Evolutionary conservation across 2,797 vertebrate genomes (phyloP), one percentile per base, ranked within the genome.

Genomic region (Sebastes nivosus): DNA sequence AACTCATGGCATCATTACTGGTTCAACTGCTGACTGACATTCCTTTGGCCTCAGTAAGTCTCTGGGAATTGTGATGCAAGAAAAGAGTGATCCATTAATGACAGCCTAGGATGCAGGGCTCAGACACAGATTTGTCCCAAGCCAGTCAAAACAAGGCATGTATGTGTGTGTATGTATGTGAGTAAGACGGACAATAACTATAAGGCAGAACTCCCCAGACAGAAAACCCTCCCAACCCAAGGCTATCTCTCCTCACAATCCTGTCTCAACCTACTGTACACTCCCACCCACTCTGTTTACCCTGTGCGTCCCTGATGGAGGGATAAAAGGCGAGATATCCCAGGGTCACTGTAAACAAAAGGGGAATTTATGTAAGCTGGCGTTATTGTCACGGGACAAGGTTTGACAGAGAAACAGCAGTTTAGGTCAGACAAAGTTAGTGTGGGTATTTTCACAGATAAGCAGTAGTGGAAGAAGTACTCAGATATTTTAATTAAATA

Each of bases 101-200:
- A 88, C 64, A 74, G 76, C 20, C 73, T 50, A 6, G 81, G 76
- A 87, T 20, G 14, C 61, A 75, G 77, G 74, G 87, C 87, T 92
- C 85, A 91, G 92, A 91, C 90, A 84, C 14, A 90, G 90, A 93
- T 85, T 86, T 90, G 83, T 83, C 46, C 70, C 67, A n/a, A 64
- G 73, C 66, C 2, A 34, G 36, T 70, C 63, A 81, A 81, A 87
- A 89, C 60, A 63, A 87, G 83, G 36, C 24, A 8, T 57, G 25
- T 16, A n/a, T 66, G 16, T 69, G 69, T 54, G 42, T 67, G 81
- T 72, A 12, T 67, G 63, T 58, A n/a, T 54, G 59, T 22, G 34
- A 16, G 57, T 13, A 0, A 27, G 25, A 22, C 12, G 1, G 38
- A 50, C 58, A 61, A 61, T 12, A 79, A 77, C 64, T 80, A 36